Base-by-base conservation (phyloP, 1,140 invertebrate species). In the Drosophila insularis region DNA sequence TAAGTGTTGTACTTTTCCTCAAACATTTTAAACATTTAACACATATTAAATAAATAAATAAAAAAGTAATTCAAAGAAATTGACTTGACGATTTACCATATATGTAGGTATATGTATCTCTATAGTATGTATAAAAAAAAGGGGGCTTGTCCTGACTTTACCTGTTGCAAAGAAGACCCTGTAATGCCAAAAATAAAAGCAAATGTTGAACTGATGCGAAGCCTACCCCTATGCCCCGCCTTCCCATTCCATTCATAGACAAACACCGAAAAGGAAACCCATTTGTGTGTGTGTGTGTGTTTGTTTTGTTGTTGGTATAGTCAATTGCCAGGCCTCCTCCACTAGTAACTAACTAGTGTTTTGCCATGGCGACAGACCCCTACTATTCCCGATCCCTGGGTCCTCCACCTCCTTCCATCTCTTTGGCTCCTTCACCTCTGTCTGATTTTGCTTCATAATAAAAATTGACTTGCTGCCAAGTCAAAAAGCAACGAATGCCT, bases 261-360 rank as follows among this genome's bases (percentile, higher is more conserved):
- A 43, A 46, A 19, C 43, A 54, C 73, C 63, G 4, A 82, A 67
- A 89, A 87, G 84, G 84, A 86, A 86, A 87, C 74, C 68, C 65
- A 69, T 77, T 46, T 32, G 68, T 59, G 53, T 65, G 53, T 63
- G 8, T 37, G 11, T 37, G 35, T 13, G 32, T 11, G 32, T 35
- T 40, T 54, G 32, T 60, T 50, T 37, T 27, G 27, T 58, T 54
- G 27, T 65, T 79, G 60, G 69, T 80, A 63, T 80, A 80, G 81
- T 77, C 81, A 81, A 87, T 68, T 70, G 81, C 43, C 82, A 66
- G 74, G 81, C 82, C 81, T 87, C 82, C 82, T 81, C 74, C 32
- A 13, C 27, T 4, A 27, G 4, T 6, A 27, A 27, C 53, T 17
- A 21, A 54, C 21, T 63, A 17, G 63, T 74, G 89, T 71, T 27